Percentiles rank a stretch among this genome's conserved stretches.
Conservation (phyloP, 2,797 vertebrate species). For the Leuciscus waleckii region DNA sequence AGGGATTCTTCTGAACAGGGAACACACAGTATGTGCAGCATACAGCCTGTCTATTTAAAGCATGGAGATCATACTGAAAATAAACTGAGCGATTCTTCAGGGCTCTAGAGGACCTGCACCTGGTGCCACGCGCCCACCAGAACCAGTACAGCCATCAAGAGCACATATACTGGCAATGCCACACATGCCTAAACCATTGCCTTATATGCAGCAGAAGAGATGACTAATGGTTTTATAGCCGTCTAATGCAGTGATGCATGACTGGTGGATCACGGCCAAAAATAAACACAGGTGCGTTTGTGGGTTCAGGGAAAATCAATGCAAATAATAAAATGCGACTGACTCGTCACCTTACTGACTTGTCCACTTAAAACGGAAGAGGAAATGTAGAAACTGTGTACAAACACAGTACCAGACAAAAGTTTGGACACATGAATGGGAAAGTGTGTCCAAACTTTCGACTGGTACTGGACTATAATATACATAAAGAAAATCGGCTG, state of each 20-base stretch:
- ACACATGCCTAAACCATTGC: conserved; percentile 19
- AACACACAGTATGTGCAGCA: conserved; percentile 45
- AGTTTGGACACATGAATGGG: too few relatives aligned
- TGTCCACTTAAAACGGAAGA: neutral
- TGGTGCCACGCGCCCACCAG: conserved; percentile 68
- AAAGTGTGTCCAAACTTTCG: too few relatives aligned
- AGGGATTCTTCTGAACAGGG: conserved; percentile 26
- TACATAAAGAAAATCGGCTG: too few relatives aligned
- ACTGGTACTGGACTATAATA: too few relatives aligned
- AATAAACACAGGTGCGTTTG: neutral
- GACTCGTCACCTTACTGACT: neutral
- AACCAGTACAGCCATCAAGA: conserved; percentile 13
- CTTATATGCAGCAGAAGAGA: conserved; percentile 4
- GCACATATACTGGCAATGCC: neutral
- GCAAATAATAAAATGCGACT: neutral
- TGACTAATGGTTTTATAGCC: conserved; percentile 12
- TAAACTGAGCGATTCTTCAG: conserved; percentile 75
- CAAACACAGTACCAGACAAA: neutral
- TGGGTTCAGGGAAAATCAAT: neutral
- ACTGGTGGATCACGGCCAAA: too few relatives aligned
- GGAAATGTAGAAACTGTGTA: neutral
- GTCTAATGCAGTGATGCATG: neutral
- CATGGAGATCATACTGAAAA: conserved; percentile 74
- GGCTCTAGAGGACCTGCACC: conserved; percentile 76
- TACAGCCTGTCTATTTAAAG: conserved; percentile 77